phyloP scores from a whole-genome alignment of 2,888 invertebrate genomes.

The Encarsia formosa region DNA sequence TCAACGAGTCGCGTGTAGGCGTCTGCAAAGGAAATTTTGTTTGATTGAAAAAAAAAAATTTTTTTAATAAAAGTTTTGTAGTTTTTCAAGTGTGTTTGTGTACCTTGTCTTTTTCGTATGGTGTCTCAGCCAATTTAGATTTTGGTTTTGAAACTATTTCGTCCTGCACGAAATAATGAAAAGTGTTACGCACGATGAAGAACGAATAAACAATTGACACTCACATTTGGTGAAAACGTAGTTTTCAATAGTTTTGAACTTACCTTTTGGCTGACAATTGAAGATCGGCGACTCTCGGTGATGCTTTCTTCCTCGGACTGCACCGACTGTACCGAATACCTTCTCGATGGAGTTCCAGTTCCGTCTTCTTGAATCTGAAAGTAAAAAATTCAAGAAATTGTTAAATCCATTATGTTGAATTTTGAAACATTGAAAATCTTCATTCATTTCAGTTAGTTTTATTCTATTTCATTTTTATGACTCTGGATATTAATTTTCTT shows the following conservation, averaged over 20 bases:
- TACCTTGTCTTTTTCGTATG: conserved; percentile 21
- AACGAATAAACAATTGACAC: too few relatives aligned
- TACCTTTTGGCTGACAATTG: conserved; percentile 37
- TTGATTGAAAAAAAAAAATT: too few relatives aligned
- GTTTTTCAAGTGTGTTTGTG: not conserved
- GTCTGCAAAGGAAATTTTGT: conserved; percentile 21
- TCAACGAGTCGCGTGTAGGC: conserved; percentile 17
- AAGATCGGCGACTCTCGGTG: conserved; percentile 53
- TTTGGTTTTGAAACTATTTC: conserved; percentile 18
- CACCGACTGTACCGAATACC: conserved; percentile 44
- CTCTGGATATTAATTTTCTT: too few relatives aligned
- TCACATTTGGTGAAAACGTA: not conserved
- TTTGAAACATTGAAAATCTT: not conserved
- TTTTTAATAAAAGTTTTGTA: not conserved
- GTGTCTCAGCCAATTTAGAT: conserved; percentile 12
- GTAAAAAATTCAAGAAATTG: not conserved
- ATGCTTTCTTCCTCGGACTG: conserved; percentile 51
- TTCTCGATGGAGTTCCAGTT: conserved; percentile 38
- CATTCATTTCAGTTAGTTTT: too few relatives aligned
- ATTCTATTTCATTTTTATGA: too few relatives aligned
- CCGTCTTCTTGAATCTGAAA: conserved; percentile 38
- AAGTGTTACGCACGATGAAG: conserved; percentile 1
- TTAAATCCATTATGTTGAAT: not conserved
- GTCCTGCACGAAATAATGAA: conserved; percentile 25
- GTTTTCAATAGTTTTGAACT: conserved; percentile 1